These are phyloP conservation scores for Sinocyclocheilus rhinocerous DNA, from an alignment of 2,113 vertebrate genomes.

Conservation along the genomic window DNA sequence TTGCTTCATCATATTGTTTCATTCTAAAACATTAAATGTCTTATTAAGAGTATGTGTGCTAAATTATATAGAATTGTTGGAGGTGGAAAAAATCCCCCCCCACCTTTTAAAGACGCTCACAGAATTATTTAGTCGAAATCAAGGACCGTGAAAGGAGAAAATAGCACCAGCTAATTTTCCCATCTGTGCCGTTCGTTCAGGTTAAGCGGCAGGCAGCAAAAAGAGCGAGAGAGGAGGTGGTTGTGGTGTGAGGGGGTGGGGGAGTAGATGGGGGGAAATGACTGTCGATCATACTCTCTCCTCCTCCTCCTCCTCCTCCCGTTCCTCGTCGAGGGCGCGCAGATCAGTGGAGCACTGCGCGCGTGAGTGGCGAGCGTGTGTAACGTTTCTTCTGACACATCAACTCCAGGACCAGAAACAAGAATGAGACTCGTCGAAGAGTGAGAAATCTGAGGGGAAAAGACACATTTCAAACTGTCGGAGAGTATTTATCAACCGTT, in stretches of 20 bases:
- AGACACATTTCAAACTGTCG: constrained; percentile 7
- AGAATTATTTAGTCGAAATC: constrained; percentile 51
- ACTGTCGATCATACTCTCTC: constrained; percentile 18
- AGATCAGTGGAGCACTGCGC: constrained; percentile 67
- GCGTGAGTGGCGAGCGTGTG: constrained; percentile 72
- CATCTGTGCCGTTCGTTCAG: constrained; percentile 65
- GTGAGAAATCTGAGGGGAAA: constrained; percentile 1
- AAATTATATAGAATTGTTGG: constrained; percentile 11
- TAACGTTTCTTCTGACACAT: constrained; percentile 66
- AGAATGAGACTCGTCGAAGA: constrained; percentile 31
- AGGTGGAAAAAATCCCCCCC: neutral
- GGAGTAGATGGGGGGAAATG: constrained; percentile 32
- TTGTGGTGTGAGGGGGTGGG: constrained; percentile 35
- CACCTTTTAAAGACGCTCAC: constrained; percentile 4
- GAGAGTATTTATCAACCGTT: constrained; percentile 20
- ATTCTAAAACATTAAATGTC: neutral
- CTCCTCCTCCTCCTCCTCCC: constrained; percentile 67
- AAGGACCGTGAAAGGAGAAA: constrained; percentile 51
- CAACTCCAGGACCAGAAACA: constrained; percentile 45
- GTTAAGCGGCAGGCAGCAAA: constrained; percentile 56
- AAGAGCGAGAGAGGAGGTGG: constrained; percentile 41
- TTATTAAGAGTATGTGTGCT: neutral
- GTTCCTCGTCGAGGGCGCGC: constrained; percentile 69
- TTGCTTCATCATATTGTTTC: neutral
- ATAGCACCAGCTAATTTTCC: constrained; percentile 59